Conservation (phyloP, 2,888 invertebrate genomes). For the Meghimatium bilineatum region DNA sequence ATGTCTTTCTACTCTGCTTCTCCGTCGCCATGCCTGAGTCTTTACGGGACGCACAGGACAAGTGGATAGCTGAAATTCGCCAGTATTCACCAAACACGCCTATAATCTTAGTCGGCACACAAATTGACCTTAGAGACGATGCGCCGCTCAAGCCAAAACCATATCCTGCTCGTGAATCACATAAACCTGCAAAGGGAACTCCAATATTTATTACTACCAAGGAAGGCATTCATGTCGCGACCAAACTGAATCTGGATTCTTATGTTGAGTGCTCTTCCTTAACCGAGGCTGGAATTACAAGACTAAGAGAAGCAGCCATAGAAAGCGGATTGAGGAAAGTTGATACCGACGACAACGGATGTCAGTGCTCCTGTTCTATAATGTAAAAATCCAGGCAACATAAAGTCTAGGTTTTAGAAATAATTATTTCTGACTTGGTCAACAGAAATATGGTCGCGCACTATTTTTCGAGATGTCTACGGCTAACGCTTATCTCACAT, state of each 20-base stretch:
- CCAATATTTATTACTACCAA: slow-evolving; percentile 54
- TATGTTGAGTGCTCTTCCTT: slow-evolving; percentile 69
- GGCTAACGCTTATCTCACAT: background rate
- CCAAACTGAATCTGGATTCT: slow-evolving; percentile 58
- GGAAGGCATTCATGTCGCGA: slow-evolving; percentile 60
- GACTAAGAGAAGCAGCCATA: slow-evolving; percentile 54
- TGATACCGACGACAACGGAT: slow-evolving; percentile 42
- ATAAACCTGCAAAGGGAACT: slow-evolving; percentile 1
- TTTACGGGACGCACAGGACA: slow-evolving; percentile 65
- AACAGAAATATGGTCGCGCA: background rate
- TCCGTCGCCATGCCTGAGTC: slow-evolving; percentile 68
- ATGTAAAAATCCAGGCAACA: background rate
- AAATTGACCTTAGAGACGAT: slow-evolving; percentile 60
- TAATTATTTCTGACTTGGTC: background rate
- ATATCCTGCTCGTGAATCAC: background rate
- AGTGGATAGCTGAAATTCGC: slow-evolving; percentile 71
- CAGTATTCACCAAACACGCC: slow-evolving; percentile 67
- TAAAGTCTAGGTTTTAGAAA: background rate
- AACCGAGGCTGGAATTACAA: slow-evolving; percentile 62
- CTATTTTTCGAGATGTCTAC: background rate
- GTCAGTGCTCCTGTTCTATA: slow-evolving; percentile 31
- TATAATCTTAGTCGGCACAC: slow-evolving; percentile 70
- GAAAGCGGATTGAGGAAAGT: slow-evolving; percentile 49
- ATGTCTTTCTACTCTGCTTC: slow-evolving; percentile 73
- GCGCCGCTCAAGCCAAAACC: slow-evolving; percentile 10